Evolutionary conservation across 2,797 vertebrate genomes (phyloP), one percentile per base, ranked within the genome.

Genomic region (Acrossocheilus fasciatus): DNA sequence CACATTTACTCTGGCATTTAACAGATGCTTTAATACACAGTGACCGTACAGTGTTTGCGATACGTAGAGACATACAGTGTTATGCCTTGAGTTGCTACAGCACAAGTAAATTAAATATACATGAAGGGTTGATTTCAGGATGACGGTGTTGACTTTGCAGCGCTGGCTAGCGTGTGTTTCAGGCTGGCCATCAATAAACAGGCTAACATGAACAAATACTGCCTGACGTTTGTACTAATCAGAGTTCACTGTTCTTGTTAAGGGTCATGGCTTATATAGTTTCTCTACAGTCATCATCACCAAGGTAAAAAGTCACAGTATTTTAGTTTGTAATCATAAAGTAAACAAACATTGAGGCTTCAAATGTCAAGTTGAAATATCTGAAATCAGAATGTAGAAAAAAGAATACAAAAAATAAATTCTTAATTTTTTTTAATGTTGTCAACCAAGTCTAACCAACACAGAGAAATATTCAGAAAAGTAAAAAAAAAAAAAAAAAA

Each of bases 51-150:
- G 30, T 78, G 47, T 78, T 77, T 84, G 62, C 34, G 5, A 12
- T 39, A 17, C 43, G 1, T 52, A n/a, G 11, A 12, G 39, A 14
- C 23, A 14, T 47, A 26, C 8, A 70, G 6, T 36, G 57, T 75
- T 72, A 34, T 64, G 18, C 26, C 43, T 64, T n/a, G 39, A 34
- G 86, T 83, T 83, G 84, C 62, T 76, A 87, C 41, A 86, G 47
- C 75, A 85, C 72, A 36, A 79, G 17, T 34, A 62, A 69, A 72
- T 36, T 66, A 80, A 83, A 69, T 74, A 57, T 30, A 86, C 41
- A 81, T 57, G 34, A 68, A 68, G 10, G 26, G 52, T 73, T 87
- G 70, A 72, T 85, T 54, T 82, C 50, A 62, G 45, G 41, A 85
- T 57, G 26, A 66, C 10, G 54, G 68, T 85, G 70, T 85, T 85